Conservation (phyloP, 2,797 vertebrate species). For the Leptatherina wallacei region DNA sequence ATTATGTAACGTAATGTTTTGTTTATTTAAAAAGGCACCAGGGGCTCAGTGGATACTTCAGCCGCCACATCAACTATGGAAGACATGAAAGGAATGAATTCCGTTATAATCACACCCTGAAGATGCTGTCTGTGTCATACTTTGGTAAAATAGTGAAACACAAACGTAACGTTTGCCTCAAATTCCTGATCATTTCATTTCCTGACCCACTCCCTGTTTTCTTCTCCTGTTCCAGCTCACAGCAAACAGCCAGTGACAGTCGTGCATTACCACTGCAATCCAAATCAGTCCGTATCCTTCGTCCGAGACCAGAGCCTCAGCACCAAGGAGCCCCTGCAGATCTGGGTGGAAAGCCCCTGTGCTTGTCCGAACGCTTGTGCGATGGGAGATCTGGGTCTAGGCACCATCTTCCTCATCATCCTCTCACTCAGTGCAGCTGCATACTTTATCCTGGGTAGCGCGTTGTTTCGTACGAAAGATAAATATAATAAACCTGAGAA, state of each 20-base stretch:
- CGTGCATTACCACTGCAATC: constrained; percentile 81
- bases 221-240: constrained; percentile 27
- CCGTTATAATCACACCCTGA: constrained; percentile 73
- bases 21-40: constrained; percentile 44
- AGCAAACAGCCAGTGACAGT: constrained; percentile 62
- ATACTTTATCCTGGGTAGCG: constrained; percentile 81
- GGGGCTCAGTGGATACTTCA: constrained; percentile 32
- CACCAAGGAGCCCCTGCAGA: constrained; percentile 63
- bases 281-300: constrained; percentile 58
- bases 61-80: constrained; percentile 76
- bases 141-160: constrained; percentile 64
- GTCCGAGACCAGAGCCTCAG: constrained; percentile 51
- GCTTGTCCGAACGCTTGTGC: constrained; percentile 82
- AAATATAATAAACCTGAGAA: neutral
- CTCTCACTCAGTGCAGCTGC: constrained; percentile 76
- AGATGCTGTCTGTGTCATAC: constrained; percentile 78
- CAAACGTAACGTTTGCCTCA: neutral
- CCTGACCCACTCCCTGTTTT: neutral
- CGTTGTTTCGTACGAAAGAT: neutral
- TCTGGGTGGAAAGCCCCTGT: constrained; percentile 82
- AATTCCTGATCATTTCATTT: neutral
- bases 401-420: constrained; percentile 82
- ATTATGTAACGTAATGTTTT: neutral
- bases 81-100: constrained; percentile 77
- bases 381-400: constrained; percentile 77